These are phyloP conservation scores for Scyliorhinus canicula DNA, from an alignment of 2,797 vertebrate species.

Conservation along the genomic window DNA sequence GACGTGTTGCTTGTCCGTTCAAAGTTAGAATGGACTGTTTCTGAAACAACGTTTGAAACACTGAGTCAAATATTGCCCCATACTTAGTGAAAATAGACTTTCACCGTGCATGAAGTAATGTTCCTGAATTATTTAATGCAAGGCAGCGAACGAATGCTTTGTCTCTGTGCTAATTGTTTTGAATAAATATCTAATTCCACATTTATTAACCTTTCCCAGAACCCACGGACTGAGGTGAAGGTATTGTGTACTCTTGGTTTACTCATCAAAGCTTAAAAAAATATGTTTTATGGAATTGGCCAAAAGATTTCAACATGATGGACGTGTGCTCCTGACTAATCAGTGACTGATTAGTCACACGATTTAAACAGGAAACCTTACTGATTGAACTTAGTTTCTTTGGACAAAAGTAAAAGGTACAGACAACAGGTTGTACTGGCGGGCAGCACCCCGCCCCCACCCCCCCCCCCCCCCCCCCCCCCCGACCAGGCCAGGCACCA, in stretches of 20 bases:
- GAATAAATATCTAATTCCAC: background rate
- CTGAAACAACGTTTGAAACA: background rate
- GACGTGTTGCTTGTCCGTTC: background rate
- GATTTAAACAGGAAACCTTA: background rate
- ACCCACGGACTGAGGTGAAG: background rate
- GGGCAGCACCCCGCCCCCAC: too few species aligned
- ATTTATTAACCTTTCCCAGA: slow-evolving; percentile 17
- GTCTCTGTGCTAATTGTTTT: background rate
- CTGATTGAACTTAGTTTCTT: background rate
- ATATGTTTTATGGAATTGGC: background rate
- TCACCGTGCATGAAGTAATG: background rate
- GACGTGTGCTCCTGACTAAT: background rate
- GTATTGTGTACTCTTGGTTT: background rate
- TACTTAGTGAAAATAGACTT: background rate
- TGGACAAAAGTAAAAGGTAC: background rate
- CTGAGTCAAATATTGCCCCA: background rate
- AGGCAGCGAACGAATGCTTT: background rate
- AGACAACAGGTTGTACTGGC: too few species aligned
- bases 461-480: too few species aligned
- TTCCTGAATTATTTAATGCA: background rate
- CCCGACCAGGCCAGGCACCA: too few species aligned
- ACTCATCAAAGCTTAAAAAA: background rate
- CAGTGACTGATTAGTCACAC: background rate
- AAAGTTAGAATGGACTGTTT: background rate
- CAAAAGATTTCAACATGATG: background rate